These are phyloP conservation scores for Alouatta palliata DNA, from an alignment of 2,113 vertebrate species.

Conservation along the genomic window DNA sequence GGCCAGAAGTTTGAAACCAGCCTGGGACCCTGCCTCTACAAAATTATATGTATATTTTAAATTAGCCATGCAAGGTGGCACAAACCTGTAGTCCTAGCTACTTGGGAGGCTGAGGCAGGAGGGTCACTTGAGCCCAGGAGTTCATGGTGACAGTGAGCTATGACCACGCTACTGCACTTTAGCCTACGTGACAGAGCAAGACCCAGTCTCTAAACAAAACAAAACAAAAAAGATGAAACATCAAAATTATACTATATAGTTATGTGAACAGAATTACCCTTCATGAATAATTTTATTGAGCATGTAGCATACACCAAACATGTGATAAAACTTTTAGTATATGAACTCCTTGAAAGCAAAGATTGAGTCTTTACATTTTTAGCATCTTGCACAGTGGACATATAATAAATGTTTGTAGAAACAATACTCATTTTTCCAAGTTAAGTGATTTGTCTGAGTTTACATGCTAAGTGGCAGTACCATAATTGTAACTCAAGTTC, in stretches of 20 bases:
- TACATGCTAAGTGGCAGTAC: background rate
- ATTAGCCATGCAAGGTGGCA: too few species aligned
- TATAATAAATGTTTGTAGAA: background rate
- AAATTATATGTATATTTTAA: too few species aligned
- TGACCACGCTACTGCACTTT: too few species aligned
- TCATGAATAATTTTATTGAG: background rate
- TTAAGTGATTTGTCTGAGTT: background rate
- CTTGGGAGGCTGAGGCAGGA: too few species aligned
- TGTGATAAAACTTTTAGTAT: background rate
- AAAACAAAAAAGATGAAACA: background rate
- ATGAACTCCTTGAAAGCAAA: background rate
- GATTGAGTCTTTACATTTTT: background rate
- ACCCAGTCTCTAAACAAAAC: too few species aligned
- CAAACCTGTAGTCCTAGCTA: too few species aligned
- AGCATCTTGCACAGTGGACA: background rate
- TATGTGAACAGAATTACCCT: background rate
- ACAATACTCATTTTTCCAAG: background rate
- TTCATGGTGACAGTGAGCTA: too few species aligned
- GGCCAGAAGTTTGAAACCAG: too few species aligned
- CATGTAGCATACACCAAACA: background rate
- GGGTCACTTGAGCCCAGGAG: too few species aligned
- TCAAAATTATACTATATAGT: background rate
- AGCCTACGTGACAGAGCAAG: too few species aligned
- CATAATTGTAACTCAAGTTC: background rate
- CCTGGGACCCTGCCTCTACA: too few species aligned